Evolutionary conservation across 2,797 vertebrate species (phyloP), one percentile per base, ranked within the genome.

Genomic region (Poeciliopsis gracilis): DNA sequence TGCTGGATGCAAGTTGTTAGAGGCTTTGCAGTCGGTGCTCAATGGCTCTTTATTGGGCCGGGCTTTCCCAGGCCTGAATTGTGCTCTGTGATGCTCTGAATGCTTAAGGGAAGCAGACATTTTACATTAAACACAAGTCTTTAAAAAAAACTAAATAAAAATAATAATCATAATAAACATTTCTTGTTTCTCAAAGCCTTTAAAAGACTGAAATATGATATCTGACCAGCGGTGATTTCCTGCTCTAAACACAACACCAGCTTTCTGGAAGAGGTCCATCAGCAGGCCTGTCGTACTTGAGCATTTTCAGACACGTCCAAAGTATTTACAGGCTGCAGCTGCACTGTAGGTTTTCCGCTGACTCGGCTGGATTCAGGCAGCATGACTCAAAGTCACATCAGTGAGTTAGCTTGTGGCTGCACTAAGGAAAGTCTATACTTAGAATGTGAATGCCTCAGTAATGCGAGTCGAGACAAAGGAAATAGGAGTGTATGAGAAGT

Each of bases 261-360:
- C 36, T 70, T 1, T 20, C 77, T 73, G 59, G 41, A 7, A 41
- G 67, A 73, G 69, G 36, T 63, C 47, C 71, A 10, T 72, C 77
- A 81, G 82, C 79, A 59, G 7, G 33, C 41, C 66, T 30, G 43
- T 75, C 78, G 87, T 89, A 89, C 82, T 82, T 79, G 67, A 80
- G 84, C 73, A 83, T 89, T 86, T 84, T 86, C 72, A 73, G 85
- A 88, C 82, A 84, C 72, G 83, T 85, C 73, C 55, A 66, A 88
- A 87, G 80, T 87, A 86, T 90, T 92, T 92, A 87, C 86, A 86
- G 78, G 73, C 77, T 84, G 59, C 87, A 92, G 91, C 92, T 94
- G 93, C 85, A 83, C 75, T 88, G 72, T 61, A 47, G 43, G 76
- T 88, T 78, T 86, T 85, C 86, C 57, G 46, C 78, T 82, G 86